Evolutionary conservation across 2,888 invertebrate genomes (phyloP), one percentile per base, ranked within the genome.

Genomic region (Troglohyphantes excavatus): DNA sequence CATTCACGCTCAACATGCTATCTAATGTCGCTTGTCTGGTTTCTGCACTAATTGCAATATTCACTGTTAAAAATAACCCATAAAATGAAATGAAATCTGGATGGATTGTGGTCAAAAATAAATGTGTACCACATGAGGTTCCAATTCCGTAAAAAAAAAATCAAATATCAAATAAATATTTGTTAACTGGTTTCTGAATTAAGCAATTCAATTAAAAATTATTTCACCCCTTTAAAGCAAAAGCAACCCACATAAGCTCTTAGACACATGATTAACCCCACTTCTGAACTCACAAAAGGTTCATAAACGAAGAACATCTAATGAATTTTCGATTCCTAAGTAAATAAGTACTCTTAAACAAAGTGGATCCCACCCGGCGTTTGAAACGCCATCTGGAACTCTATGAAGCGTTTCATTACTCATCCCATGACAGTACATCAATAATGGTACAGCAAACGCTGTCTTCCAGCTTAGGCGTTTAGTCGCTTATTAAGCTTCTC

Each of bases 371-470:
- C 23, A 17, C 39, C 21, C 17, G 23, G 26, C 39, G 43, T 72
- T 46, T 72, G 46, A 46, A 72, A 39, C 39, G 2, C 46, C 72
- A 72, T 72, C 72, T 53, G 72, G 46, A 46, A 46, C 27, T 46
- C 72, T 26, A 72, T 72, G 21, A 46, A 72, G 26, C 46, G 17
- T 26, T n/a, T 17, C 72, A 72, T 72, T 46, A 46, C 27, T 72
- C 46, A 72, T 72, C 27, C 53, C 27, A 26, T 70, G 70, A 70
- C 43, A 21, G 70, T 43, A 70, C 70, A 70, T 53, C 72, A 72
- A 53, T 72, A 46, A 53, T n/a, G 72, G 19, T 33, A 46, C 23
- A 13, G 6, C 13, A 27, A 46, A 46, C 0, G 27, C 23, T 27
- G n/a, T 72, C 7, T 2, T 53, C 3, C 2, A 39, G 39, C 9